These are phyloP conservation scores for Thaumetopoea pityocampa DNA, from an alignment of 1,140 invertebrate species.

Conservation along the genomic window DNA sequence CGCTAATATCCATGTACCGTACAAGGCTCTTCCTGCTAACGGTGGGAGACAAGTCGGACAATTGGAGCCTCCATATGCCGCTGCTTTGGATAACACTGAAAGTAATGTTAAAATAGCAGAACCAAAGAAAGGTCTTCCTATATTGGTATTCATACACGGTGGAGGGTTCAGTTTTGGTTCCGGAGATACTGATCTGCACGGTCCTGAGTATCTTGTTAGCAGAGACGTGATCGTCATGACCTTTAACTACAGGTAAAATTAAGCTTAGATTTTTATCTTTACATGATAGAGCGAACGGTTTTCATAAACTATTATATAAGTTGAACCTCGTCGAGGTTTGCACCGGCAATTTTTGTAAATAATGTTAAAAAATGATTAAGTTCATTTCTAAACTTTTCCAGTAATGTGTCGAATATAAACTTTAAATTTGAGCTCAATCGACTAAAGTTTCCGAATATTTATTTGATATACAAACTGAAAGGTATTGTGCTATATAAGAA, in stretches of 20 bases:
- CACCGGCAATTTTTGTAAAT: not conserved
- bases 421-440: no score
- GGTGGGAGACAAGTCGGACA: not conserved
- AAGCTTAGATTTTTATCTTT: not conserved
- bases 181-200: conserved; percentile 74
- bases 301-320: not conserved
- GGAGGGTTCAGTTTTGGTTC: conserved; percentile 82
- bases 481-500: no score
- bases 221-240: conserved; percentile 82
- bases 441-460: not conserved
- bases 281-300: not conserved
- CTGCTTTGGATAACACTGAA: no score
- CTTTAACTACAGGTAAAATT: conserved; percentile 78
- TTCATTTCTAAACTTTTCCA: no score
- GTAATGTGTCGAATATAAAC: no score
- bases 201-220: conserved; percentile 79
- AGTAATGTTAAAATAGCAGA: no score
- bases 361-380: not conserved
- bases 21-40: conserved; percentile 24
- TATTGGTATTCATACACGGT: conserved; percentile 83
- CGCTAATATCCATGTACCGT: conserved; percentile 52
- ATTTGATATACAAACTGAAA: no score
- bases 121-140: conserved; percentile 71
- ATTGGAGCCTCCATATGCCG: conserved; percentile 16
- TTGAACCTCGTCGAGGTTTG: not conserved